Conservation (phyloP, 2,113 vertebrate genomes). For the Trematocara marginatum region DNA sequence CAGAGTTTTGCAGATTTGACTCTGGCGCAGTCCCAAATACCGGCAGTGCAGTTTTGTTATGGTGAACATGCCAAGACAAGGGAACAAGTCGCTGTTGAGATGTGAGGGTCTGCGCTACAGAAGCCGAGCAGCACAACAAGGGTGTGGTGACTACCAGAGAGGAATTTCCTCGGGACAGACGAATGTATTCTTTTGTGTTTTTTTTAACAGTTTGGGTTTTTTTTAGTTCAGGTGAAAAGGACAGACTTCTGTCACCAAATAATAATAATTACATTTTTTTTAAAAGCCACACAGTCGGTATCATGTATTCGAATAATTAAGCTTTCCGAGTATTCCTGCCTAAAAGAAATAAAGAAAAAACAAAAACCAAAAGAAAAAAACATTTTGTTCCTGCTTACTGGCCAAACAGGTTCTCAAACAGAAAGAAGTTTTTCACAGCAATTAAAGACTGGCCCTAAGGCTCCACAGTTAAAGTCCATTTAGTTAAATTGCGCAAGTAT, state of each 20-base stretch:
- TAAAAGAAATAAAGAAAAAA: not conserved
- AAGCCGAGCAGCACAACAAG: conserved; percentile 51
- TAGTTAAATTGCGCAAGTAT: conserved; percentile 8
- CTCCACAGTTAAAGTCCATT: not conserved
- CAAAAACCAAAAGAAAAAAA: not conserved
- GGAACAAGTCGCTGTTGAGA: not conserved
- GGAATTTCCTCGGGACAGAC: conserved; percentile 44
- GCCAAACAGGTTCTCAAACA: conserved; percentile 7
- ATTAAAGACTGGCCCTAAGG: not conserved
- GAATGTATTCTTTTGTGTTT: not conserved
- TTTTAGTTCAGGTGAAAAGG: not conserved
- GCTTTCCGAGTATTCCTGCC: not conserved
- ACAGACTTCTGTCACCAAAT: not conserved
- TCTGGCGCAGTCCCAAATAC: not conserved
- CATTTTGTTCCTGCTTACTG: not conserved
- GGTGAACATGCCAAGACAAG: not conserved
- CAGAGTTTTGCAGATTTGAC: not conserved
- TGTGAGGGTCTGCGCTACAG: conserved; percentile 26
- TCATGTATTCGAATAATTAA: not conserved
- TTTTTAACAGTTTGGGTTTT: not conserved
- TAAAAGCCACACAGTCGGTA: not conserved
- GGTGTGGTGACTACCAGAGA: conserved; percentile 58
- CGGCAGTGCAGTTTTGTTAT: not conserved
- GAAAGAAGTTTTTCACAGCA: not conserved
- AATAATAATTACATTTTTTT: not conserved